These are phyloP conservation scores for Rambutsinella grinnellia DNA, from an alignment of 2,888 invertebrate species.

Conservation along the genomic window DNA sequence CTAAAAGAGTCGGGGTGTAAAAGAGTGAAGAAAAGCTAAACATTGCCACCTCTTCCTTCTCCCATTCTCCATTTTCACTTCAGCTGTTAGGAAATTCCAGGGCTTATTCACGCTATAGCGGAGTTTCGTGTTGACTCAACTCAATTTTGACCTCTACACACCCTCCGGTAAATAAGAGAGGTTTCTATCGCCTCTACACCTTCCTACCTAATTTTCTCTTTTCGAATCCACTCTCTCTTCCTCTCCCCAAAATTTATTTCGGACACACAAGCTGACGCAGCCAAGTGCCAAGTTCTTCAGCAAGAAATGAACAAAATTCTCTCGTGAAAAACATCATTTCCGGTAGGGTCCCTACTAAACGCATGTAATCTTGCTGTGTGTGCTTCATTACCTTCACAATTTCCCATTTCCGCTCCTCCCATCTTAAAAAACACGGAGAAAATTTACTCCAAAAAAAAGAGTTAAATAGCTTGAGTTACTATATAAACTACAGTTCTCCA, in stretches of 20 bases:
- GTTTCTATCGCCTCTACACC: background rate
- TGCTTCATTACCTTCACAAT: slow-evolving; percentile 56
- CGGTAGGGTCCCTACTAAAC: slow-evolving; percentile 54
- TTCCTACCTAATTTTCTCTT: background rate
- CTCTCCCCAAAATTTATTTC: too few relatives aligned
- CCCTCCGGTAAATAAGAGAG: slow-evolving; percentile 34
- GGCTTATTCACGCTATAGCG: too few relatives aligned
- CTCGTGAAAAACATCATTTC: slow-evolving; percentile 58
- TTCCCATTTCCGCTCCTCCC: slow-evolving; percentile 52
- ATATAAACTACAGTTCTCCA: too few relatives aligned
- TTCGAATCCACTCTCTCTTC: background rate
- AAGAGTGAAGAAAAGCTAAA: too few relatives aligned
- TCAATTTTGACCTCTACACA: slow-evolving; percentile 40
- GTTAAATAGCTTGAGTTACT: too few relatives aligned
- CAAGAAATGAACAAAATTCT: slow-evolving; percentile 54
- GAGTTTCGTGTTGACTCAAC: too few relatives aligned
- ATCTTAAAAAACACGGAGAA: too few relatives aligned
- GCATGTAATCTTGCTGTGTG: slow-evolving; percentile 55
- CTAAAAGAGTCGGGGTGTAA: too few relatives aligned
- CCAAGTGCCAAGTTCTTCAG: background rate
- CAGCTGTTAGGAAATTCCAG: too few relatives aligned
- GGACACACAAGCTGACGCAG: background rate
- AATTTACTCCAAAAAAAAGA: too few relatives aligned
- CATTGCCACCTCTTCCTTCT: too few relatives aligned
- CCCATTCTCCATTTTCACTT: too few relatives aligned